phyloP scores from a whole-genome alignment of 2,113 vertebrate genomes.

The Capreolus pygargus region DNA sequence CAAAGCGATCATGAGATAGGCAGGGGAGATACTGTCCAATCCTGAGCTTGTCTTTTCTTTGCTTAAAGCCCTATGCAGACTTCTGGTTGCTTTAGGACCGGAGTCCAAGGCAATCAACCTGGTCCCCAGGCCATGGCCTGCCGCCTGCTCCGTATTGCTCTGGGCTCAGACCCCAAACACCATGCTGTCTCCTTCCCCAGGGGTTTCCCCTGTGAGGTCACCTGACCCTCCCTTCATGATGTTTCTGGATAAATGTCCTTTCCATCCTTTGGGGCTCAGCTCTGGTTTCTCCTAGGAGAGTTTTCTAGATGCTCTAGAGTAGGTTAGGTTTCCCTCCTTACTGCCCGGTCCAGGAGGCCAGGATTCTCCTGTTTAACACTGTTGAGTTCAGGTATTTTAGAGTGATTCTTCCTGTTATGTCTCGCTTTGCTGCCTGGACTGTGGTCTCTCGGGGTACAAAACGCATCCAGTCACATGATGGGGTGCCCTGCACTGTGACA shows the following conservation, averaged over 20 bases:
- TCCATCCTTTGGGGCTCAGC: background rate
- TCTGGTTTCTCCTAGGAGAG: background rate
- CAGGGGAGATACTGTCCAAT: too few species aligned
- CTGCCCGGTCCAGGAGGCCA: background rate
- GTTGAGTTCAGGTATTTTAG: background rate
- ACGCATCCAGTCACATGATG: background rate
- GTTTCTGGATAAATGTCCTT: background rate
- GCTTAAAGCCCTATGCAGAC: background rate
- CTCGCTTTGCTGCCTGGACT: background rate
- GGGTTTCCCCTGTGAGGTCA: background rate
- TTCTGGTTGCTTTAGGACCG: background rate
- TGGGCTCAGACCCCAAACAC: background rate
- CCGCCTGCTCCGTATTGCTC: fast-evolving
- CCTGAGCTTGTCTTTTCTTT: background rate
- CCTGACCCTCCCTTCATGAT: background rate
- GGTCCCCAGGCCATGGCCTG: background rate
- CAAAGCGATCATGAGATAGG: background rate
- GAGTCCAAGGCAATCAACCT: background rate
- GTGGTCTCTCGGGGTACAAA: background rate
- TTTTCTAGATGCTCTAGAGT: background rate
- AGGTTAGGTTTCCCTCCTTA: background rate
- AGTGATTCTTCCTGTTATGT: background rate
- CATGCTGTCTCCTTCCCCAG: background rate
- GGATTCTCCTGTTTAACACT: background rate
- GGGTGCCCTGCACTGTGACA: background rate